Percentiles rank a stretch among this genome's conserved stretches.
phyloP scores from a whole-genome alignment of 2,888 invertebrate genomes.

The Meliscaeva auricollis region DNA sequence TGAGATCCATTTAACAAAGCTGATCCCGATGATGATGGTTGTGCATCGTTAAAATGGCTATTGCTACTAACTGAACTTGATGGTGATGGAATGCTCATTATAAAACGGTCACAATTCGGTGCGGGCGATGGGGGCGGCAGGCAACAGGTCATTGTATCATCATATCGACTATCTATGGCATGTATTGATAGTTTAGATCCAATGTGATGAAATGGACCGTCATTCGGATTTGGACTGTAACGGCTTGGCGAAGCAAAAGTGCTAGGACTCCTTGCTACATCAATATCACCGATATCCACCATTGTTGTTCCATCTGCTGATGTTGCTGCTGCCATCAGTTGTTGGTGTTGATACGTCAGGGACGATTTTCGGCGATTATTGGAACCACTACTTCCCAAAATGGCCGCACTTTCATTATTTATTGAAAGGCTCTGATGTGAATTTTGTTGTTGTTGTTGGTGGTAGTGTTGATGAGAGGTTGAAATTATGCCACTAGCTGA shows the following conservation, averaged over 20 bases:
- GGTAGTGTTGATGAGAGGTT: slow-evolving; percentile 8
- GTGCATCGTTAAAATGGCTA: slow-evolving; percentile 58
- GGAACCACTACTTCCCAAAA: slow-evolving; percentile 37
- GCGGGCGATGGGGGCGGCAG: slow-evolving; percentile 84
- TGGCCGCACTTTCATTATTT: slow-evolving; percentile 33
- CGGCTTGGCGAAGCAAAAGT: slow-evolving; percentile 78
- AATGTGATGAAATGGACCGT: slow-evolving; percentile 76
- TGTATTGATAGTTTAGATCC: slow-evolving; percentile 78
- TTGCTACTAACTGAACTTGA: slow-evolving; percentile 70
- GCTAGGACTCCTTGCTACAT: slow-evolving; percentile 38
- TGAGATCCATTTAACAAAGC: slow-evolving; percentile 24
- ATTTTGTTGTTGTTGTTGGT: slow-evolving; percentile 39
- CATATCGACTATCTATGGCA: slow-evolving; percentile 79
- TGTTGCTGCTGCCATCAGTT: slow-evolving; percentile 71
- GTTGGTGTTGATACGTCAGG: slow-evolving; percentile 80
- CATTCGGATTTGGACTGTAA: slow-evolving; percentile 78
- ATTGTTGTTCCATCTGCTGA: slow-evolving; percentile 44
- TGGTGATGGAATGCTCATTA: slow-evolving; percentile 78
- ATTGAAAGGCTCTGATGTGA: too few relatives aligned
- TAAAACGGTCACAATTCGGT: slow-evolving; percentile 82
- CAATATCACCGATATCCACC: slow-evolving; percentile 43
- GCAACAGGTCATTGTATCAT: slow-evolving; percentile 81
- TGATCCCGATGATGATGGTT: slow-evolving; percentile 38
- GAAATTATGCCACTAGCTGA: not conserved
- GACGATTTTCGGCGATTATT: slow-evolving; percentile 80